Evolutionary conservation across 2,113 vertebrate species (phyloP), one percentile per base, ranked within the genome.

Genomic region (Percopsis transmontana): DNA sequence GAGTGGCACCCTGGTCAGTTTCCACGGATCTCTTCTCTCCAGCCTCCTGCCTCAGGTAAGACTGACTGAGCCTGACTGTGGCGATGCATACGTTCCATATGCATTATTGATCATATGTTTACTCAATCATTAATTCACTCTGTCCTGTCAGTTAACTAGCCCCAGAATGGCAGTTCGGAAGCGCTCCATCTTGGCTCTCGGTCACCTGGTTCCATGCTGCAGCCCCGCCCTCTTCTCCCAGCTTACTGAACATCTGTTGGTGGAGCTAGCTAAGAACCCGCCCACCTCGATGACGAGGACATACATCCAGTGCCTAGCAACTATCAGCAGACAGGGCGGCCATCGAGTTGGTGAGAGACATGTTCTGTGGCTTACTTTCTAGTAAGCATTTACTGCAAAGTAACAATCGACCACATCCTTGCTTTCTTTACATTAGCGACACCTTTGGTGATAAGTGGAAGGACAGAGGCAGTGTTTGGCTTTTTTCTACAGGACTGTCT

Each of bases 151-250:
- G 92, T 89, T 99, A 74, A 96, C 89, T 1, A 99, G 95, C 76
- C 82, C 96, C 19, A 94, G 96, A 45, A 91, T 97, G 90, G 96
- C 97, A 0, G 94, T 98, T 1, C 94, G 97, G 51, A 99, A 99
- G 82, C 91, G 97, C 21, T 93, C 94, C 18, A 95, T 98, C 42
- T 88, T 94, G 62, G 96, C 96, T 0, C 89, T 98, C 1, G 94
- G 96, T 23, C 93, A 97, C 72, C 91, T 99, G 80, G 95, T 97
- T 42, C 87, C 96, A 50, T 92, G 94, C 77, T 97, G 96, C 89
- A 97, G 89, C 14, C 78, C 90, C 7, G 90, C 83, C 72, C 92
- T 98, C 80, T 97, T 99, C 86, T 91, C 91, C 0, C 95, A 97
- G 85, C 95, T 99, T 23, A 94, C 91, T 0, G 93, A 96, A 58